phyloP scores from a whole-genome alignment of 2,888 invertebrate species.

The Chelonus formosanus region DNA sequence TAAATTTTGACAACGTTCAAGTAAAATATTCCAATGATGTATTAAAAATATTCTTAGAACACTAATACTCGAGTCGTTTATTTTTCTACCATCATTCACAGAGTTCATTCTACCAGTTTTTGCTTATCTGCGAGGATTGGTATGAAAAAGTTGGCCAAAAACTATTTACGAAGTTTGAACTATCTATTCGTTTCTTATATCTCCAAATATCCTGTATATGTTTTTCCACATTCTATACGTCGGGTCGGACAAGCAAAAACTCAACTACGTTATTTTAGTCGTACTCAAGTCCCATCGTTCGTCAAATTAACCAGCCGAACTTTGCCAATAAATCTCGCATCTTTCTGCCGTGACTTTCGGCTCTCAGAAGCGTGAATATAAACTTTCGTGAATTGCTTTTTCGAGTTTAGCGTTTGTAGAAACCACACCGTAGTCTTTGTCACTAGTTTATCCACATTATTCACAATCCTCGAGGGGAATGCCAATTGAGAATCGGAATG shows the following conservation, averaged over 20 bases:
- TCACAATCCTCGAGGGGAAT: slow-evolving; percentile 22
- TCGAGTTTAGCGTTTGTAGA: slow-evolving; percentile 13
- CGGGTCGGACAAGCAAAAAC: slow-evolving; percentile 22
- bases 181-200: not conserved
- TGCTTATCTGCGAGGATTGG: too few species aligned
- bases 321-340: slow-evolving; percentile 48
- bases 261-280: slow-evolving; percentile 10
- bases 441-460: slow-evolving; percentile 23
- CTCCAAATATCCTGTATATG: slow-evolving; percentile 17
- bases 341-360: slow-evolving; percentile 35
- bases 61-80: too few species aligned
- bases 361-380: slow-evolving; percentile 20
- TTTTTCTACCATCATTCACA: too few species aligned
- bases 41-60: too few species aligned
- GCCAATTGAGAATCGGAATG: slow-evolving; percentile 29
- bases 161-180: too few species aligned
- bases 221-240: slow-evolving; percentile 19
- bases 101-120: too few species aligned
- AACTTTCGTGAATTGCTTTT: slow-evolving; percentile 36
- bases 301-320: slow-evolving; percentile 49
- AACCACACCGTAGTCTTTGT: slow-evolving; percentile 12
- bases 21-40: too few species aligned
- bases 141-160: too few species aligned
- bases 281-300: slow-evolving; percentile 40
- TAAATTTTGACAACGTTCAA: too few species aligned